These are phyloP conservation scores for Pterocles orientalis DNA, from an alignment of 2,113 vertebrate species.

Conservation along the genomic window DNA sequence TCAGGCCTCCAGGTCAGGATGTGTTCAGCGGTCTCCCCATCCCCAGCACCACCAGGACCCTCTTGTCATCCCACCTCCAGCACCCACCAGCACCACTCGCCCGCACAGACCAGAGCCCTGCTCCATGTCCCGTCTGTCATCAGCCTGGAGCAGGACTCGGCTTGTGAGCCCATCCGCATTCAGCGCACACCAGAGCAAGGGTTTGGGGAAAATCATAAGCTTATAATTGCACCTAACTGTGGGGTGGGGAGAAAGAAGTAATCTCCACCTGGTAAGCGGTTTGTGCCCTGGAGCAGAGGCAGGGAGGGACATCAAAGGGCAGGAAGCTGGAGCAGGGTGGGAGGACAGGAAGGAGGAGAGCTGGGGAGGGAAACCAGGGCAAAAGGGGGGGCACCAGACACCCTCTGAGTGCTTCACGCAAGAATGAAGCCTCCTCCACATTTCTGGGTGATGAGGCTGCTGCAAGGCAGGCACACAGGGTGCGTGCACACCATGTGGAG, in stretches of 20 bases:
- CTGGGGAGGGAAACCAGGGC: neutral
- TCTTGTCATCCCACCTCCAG: neutral
- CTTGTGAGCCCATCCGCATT: fast-evolving
- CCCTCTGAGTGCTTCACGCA: neutral
- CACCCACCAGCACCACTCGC: fast-evolving
- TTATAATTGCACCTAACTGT: slow-evolving; percentile 1
- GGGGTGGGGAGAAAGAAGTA: neutral
- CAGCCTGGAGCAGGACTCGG: neutral
- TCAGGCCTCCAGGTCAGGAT: neutral
- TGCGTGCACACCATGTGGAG: neutral
- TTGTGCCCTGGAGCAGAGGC: slow-evolving; percentile 12
- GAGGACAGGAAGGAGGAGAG: neutral
- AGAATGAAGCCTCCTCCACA: neutral
- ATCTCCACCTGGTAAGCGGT: neutral
- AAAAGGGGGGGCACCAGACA: neutral
- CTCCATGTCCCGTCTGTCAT: fast-evolving
- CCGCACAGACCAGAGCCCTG: neutral
- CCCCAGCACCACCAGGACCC: neutral
- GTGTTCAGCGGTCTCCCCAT: neutral
- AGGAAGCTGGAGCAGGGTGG: neutral
- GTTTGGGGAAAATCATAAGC: neutral
- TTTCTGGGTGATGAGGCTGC: neutral
- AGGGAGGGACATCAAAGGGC: slow-evolving; percentile 29
- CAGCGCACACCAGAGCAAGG: neutral
- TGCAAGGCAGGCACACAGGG: neutral